Conservation (phyloP, 2,888 invertebrate genomes). For the Melipona bicolor region DNA sequence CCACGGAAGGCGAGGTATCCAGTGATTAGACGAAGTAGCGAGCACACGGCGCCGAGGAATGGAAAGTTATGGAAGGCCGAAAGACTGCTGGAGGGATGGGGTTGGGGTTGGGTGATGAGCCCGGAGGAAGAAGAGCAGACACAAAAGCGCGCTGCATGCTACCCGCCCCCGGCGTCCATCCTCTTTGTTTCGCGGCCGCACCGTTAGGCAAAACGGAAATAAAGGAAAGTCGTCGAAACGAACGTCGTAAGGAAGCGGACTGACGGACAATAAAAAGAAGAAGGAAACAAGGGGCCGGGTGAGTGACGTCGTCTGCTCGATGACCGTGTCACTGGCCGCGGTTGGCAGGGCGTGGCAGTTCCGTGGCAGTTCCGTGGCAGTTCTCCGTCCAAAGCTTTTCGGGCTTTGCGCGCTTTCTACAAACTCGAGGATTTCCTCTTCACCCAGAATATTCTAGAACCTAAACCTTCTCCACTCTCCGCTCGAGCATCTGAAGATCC, state of each 20-base stretch:
- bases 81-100: slow-evolving; percentile 13
- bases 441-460: neutral
- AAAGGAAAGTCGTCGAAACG: slow-evolving; percentile 62
- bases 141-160: slow-evolving; percentile 59
- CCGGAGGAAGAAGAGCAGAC: slow-evolving; percentile 56
- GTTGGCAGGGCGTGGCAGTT: neutral
- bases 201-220: slow-evolving; percentile 58
- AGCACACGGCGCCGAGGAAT: slow-evolving; percentile 37
- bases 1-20: slow-evolving; percentile 44
- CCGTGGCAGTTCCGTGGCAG: neutral
- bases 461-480: neutral
- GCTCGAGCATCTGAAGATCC: neutral
- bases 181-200: slow-evolving; percentile 60
- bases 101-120: slow-evolving; percentile 42
- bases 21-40: slow-evolving; percentile 66
- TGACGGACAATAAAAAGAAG: slow-evolving; percentile 43
- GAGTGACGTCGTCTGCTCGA: slow-evolving; percentile 27
- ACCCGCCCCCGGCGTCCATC: slow-evolving; percentile 47
- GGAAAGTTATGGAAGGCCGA: slow-evolving; percentile 46
- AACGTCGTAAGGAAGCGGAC: slow-evolving; percentile 58
- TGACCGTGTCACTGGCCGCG: slow-evolving; percentile 12
- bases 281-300: neutral
- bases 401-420: neutral
- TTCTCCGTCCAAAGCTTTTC: neutral
- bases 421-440: neutral